Evolutionary conservation across 2,888 invertebrate genomes (phyloP), one percentile per base, ranked within the genome.

Genomic region (Chironomus tentans): DNA sequence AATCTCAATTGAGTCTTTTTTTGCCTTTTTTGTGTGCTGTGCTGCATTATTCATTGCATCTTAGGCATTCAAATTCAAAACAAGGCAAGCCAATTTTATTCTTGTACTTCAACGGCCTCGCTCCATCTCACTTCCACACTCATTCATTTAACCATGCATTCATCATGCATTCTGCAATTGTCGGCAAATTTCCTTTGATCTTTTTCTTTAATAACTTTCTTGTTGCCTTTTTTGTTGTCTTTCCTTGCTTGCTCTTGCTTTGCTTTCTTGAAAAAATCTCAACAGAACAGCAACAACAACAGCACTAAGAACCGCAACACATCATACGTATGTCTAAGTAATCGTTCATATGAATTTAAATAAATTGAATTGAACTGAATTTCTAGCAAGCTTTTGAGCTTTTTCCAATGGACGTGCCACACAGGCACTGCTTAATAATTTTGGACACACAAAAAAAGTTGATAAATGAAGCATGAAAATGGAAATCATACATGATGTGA

Each of bases 141-240:
- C 38, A 38, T 38, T 38, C 38, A 38, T 38, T 38, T 38, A 38
- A 38, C 38, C 38, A 38, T 56, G 56, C 56, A 56, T 56, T 56
- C 56, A 56, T 70, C 50, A 38, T 38, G 38, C 38, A 38, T 38
- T 38, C 38, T 38, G 38, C 38, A 38, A 38, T 46, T 72, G 72
- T 72, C 72, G 72, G 72, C 28, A 61, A 72, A 72, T 50, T 38
- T 62, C 18, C 21, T 38, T 72, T 72, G 72, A 72, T 72, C 72
- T 72, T 72, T 72, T 72, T 38, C 72, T 62, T 72, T 72, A 72
- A 72, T 72, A 72, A 72, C 61, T 72, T 72, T 72, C 72, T 72
- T 61, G 72, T 72, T 72, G 72, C 22, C 65, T 24, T 65, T 65
- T n/a, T n/a, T n/a, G n/a, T n/a, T n/a, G n/a, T n/a, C n/a, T 22